phyloP scores from a whole-genome alignment of 2,888 invertebrate genomes.

The Helobdella robusta region DNA sequence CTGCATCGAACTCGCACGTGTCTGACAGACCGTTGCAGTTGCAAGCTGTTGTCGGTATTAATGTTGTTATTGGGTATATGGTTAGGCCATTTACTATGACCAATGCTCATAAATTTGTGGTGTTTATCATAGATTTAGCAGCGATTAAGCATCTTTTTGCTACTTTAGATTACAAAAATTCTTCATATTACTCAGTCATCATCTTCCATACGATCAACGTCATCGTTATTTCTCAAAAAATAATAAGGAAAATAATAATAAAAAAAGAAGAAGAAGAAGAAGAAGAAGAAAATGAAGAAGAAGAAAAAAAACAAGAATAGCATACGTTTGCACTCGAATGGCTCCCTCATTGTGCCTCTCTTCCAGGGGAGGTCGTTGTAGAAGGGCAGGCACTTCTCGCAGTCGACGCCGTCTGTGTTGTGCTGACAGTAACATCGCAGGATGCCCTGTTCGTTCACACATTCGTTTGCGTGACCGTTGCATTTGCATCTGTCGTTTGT shows the following conservation, averaged over 20 bases:
- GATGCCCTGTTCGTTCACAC: constrained; percentile 51
- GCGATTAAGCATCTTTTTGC: too few relatives aligned
- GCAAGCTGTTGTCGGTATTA: constrained; percentile 63
- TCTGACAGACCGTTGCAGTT: constrained; percentile 91
- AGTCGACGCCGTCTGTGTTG: constrained; percentile 86
- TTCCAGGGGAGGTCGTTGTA: constrained; percentile 95
- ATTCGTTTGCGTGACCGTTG: constrained; percentile 91
- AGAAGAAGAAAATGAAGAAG: too few relatives aligned
- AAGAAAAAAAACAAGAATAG: background rate
- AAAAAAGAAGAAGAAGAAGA: too few relatives aligned
- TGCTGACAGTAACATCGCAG: constrained; percentile 78
- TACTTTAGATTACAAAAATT: too few relatives aligned
- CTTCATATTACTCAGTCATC: too few relatives aligned
- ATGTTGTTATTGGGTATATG: too few relatives aligned
- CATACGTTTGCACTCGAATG: constrained; percentile 75
- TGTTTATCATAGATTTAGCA: too few relatives aligned
- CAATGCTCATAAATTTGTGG: too few relatives aligned
- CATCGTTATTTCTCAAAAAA: background rate
- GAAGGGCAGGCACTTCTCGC: constrained; percentile 81
- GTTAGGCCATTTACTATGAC: too few relatives aligned
- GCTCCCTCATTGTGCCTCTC: constrained; percentile 67
- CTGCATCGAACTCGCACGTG: constrained; percentile 87
- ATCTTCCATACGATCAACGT: too few relatives aligned
- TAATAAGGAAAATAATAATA: background rate
- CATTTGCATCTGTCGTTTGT: constrained; percentile 91